Base-by-base conservation (phyloP, 2,113 vertebrate species). In the Syngnathus scovelli region DNA sequence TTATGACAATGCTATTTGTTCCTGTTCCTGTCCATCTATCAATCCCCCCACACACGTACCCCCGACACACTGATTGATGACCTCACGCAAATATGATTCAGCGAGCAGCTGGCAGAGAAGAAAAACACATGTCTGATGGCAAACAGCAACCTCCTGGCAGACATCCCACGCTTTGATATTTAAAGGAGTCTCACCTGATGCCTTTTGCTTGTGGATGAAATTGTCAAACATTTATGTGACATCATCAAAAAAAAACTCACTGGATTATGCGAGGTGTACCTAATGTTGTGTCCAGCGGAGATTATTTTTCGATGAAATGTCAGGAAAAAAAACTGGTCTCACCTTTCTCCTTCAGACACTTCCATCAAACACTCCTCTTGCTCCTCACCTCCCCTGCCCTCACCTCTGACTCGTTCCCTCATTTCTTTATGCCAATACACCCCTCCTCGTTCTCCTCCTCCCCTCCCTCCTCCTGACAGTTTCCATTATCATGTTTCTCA, bases 401-500 rank as follows among this genome's bases (percentile, higher is more conserved):
- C 44, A 49, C 39, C 39, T 64, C 69, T 44, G 11, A 33, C 16
- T 67, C 55, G 56, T 69, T 66, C 75, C 60, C 69, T 36, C 60
- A 61, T 41, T 39, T 69, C 65, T 61, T 62, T 70, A 15, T 41
- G 33, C 66, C 61, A 74, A 61, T 70, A 72, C 66, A 62, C 72
- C 59, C 65, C 18, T 61, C 43, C 58, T 39, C 60, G 15, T 21
- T 41, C 59, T 7, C 6, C 44, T 49, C 21, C 54, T 65, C 36
- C 61, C 38, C 56, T 63, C 64, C 62, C 61, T 75, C 61, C 41
- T 61, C 27, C 59, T 89, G 88, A 89, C 59, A 85, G 86, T 76
- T 86, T 64, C 88, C 85, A 91, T 92, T 87, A 89, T 89, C 79
- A 85, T 66, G 69, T 86, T 86, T 86, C 84, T 88, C 85, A 83